Evolutionary conservation across 2,797 vertebrate species (phyloP).

Genomic region (Alcedo quadribrachys): DNA sequence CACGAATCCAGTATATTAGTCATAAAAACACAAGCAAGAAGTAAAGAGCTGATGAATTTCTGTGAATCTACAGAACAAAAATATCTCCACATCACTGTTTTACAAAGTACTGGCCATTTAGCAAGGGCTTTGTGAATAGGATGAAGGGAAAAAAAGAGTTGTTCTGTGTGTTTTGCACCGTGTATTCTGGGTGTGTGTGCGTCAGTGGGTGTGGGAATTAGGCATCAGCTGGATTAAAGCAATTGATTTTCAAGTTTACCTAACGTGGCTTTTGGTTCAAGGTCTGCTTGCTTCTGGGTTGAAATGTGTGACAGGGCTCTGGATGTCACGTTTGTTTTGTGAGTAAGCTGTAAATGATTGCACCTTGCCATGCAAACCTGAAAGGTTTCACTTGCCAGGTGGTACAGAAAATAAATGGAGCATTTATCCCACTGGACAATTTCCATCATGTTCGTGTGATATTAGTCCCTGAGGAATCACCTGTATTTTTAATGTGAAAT

Average conservation of each 20-base stretch:
- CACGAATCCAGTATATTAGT: not conserved
- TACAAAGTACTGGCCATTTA: not conserved
- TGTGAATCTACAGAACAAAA: not conserved
- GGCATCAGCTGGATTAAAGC: slow-evolving; percentile 46
- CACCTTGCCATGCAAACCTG: slow-evolving; percentile 11
- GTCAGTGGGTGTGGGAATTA: slow-evolving; percentile 7
- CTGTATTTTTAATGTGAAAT: not conserved
- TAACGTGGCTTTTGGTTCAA: slow-evolving; percentile 50
- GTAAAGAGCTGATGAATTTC: not conserved
- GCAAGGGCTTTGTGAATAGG: not conserved
- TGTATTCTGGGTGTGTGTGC: not conserved
- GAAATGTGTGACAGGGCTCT: not conserved
- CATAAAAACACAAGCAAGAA: not conserved
- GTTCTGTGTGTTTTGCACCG: not conserved
- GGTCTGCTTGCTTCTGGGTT: slow-evolving; percentile 26
- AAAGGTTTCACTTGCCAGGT: not conserved
- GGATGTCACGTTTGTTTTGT: slow-evolving; percentile 17
- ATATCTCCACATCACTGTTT: not conserved
- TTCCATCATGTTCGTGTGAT: slow-evolving; percentile 13
- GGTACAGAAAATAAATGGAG: slow-evolving; percentile 40
- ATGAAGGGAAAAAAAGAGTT: not conserved
- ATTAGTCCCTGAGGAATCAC: not conserved
- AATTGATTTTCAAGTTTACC: slow-evolving; percentile 63
- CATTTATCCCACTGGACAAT: not conserved
- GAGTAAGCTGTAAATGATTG: slow-evolving; percentile 16